Evolutionary conservation across 1,140 invertebrate species (phyloP), one percentile per base, ranked within the genome.

Genomic region (Chironomus striatipennis): DNA sequence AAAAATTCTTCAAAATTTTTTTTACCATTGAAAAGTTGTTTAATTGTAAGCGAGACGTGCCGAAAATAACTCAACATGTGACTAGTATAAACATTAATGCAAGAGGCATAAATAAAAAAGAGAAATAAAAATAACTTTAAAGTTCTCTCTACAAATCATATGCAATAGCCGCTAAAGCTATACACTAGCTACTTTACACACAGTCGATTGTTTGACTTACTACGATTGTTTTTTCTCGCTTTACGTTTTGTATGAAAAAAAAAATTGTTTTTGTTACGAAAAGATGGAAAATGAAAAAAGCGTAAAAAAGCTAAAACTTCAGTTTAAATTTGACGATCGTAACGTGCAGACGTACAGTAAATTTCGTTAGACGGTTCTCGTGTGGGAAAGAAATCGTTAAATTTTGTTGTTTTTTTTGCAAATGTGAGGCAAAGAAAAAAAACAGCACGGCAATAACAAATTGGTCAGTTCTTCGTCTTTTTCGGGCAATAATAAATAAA

Each of bases 281-380:
- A 57, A 57, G 47, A 57, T 57, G 12, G 47, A 57, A 57, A 57
- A 57, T n/a, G 24, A 57, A 57, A 57, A 57, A 57, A 57, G n/a
- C 47, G 9, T 12, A 57, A 57, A 7, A 57, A 57, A 57, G 15
- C 8, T 12, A 57, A 57, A 57, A n/a, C n/a, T 57, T 57, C 47
- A 57, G 47, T 57, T 57, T n/a, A 57, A 57, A 12, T 57, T 57
- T n/a, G n/a, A n/a, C 47, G 47, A n/a, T 57, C 47, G 47, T 57
- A 57, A 57, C 47, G 47, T 57, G 47, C 47, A 57, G 47, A 57
- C 47, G 47, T 57, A 57, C 12, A 15, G 24, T 34, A 47, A 57
- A 57, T 57, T 57, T 57, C 47, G 47, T 57, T 57, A 57, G 47
- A 57, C 43, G 43, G 43, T 47, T 12, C 47, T n/a, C 47, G 47